Conservation (phyloP, 2,888 invertebrate species). For the Diarsia brunnea region DNA sequence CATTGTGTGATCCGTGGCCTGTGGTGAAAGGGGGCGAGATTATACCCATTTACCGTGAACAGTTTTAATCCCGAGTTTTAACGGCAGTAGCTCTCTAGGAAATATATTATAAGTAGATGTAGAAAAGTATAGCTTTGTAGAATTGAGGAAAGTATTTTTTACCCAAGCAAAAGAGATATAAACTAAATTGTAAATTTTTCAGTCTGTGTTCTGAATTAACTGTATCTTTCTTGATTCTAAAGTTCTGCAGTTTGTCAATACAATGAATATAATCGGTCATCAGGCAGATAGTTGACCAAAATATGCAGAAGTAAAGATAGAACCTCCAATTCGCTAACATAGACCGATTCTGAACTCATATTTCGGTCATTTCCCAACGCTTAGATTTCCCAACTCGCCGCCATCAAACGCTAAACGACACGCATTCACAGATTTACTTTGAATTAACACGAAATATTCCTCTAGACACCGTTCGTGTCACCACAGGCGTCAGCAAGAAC, state of each 20-base stretch:
- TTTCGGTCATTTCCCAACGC: neutral
- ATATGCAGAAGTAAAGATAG: neutral
- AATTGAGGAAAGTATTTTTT: neutral
- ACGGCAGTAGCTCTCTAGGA: conserved; percentile 22
- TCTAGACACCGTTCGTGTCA: conserved; percentile 52
- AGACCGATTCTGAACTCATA: neutral
- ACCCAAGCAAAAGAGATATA: neutral
- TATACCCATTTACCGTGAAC: conserved; percentile 55
- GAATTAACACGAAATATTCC: conserved; percentile 55
- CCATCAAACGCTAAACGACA: conserved; percentile 30
- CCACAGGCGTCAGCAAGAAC: conserved; percentile 70
- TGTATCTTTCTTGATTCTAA: neutral
- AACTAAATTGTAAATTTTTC: neutral
- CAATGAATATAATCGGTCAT: neutral
- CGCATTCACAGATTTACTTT: conserved; percentile 33
- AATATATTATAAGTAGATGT: neutral
- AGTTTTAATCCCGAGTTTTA: conserved; percentile 56
- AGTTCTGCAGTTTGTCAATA: neutral
- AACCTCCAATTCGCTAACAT: neutral
- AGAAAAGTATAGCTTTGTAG: neutral
- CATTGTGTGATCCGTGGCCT: conserved; percentile 56
- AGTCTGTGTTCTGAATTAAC: neutral
- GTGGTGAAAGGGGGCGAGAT: conserved; percentile 59
- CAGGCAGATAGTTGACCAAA: neutral
- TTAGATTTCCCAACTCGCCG: neutral